These are phyloP conservation scores for Dipodomys stephensi DNA, from an alignment of 2,113 vertebrate species.

Conservation along the genomic window DNA sequence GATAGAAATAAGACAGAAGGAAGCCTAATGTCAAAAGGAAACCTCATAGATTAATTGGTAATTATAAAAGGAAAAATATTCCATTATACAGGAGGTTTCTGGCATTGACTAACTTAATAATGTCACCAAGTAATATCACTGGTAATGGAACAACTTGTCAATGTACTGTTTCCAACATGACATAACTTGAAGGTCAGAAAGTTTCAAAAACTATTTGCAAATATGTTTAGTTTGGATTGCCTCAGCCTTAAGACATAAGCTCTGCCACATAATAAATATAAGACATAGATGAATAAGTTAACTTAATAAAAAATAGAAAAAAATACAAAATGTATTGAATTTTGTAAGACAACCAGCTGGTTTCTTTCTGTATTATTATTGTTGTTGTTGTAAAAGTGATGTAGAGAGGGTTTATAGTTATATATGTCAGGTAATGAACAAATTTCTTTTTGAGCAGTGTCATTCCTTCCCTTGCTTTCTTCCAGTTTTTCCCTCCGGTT, in stretches of 20 bases:
- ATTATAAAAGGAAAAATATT: neutral
- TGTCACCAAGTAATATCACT: neutral
- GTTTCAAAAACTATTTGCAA: neutral
- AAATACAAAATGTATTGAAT: neutral
- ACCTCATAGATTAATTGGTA: neutral
- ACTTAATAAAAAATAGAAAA: neutral
- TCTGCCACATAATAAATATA: neutral
- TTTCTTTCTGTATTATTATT: neutral
- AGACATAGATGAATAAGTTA: neutral
- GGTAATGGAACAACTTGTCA: neutral
- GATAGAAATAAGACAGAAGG: neutral
- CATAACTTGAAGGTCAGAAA: neutral
- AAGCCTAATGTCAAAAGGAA: neutral
- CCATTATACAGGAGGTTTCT: neutral
- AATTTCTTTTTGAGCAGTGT: too few species aligned
- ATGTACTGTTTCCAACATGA: accelerated
- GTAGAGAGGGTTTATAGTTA: too few species aligned
- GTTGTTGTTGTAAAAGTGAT: too few species aligned
- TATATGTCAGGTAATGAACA: too few species aligned
- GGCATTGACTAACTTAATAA: neutral
- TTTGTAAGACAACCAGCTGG: neutral
- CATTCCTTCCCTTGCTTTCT: too few species aligned
- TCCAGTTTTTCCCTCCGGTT: too few species aligned
- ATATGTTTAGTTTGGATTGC: neutral
- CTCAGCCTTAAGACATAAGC: neutral